A percentile compares a stretch with the other conserved stretches of the same genome.
Evolutionary conservation across 1,140 invertebrate species (phyloP).

Genomic region (Cardiocondyla obscurior): DNA sequence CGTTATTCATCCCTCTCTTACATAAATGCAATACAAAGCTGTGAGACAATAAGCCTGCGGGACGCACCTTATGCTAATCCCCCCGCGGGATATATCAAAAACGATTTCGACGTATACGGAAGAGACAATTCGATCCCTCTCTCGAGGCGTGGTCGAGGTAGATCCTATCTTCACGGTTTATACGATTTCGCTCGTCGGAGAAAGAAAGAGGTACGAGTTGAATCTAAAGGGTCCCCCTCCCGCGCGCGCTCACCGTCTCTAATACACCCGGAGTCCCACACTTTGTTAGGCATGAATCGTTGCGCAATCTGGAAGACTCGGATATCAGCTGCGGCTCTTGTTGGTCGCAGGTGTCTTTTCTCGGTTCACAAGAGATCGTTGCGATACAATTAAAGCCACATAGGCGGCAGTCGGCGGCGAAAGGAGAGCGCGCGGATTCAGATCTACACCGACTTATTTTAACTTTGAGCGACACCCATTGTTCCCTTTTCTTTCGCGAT

Average conservation of each 20-base stretch:
- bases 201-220: slow-evolving; percentile 35
- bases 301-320: slow-evolving; percentile 68
- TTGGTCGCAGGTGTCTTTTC: slow-evolving; percentile 66
- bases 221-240: slow-evolving; percentile 60
- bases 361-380: slow-evolving; percentile 55
- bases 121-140: slow-evolving; percentile 63
- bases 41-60: slow-evolving; percentile 45
- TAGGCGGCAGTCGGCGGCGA: slow-evolving; percentile 43
- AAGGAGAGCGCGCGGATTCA: slow-evolving; percentile 29
- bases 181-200: slow-evolving; percentile 62
- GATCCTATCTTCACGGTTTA: slow-evolving; percentile 66
- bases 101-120: slow-evolving; percentile 65
- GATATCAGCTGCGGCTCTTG: slow-evolving; percentile 56
- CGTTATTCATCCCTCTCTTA: slow-evolving; percentile 49
- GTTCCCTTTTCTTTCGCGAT: slow-evolving; percentile 40
- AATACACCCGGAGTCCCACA: slow-evolving; percentile 61
- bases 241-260: slow-evolving; percentile 19
- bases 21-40: slow-evolving; percentile 41
- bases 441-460: slow-evolving; percentile 45
- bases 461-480: slow-evolving; percentile 23
- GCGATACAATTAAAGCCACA: slow-evolving; percentile 61
- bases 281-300: slow-evolving; percentile 63
- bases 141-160: slow-evolving; percentile 55
- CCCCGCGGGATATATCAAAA: slow-evolving; percentile 56
- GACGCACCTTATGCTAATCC: slow-evolving; percentile 65